Evolutionary conservation across 2,797 vertebrate genomes (phyloP).

Genomic region (Sternarchorhynchus goeldii): DNA sequence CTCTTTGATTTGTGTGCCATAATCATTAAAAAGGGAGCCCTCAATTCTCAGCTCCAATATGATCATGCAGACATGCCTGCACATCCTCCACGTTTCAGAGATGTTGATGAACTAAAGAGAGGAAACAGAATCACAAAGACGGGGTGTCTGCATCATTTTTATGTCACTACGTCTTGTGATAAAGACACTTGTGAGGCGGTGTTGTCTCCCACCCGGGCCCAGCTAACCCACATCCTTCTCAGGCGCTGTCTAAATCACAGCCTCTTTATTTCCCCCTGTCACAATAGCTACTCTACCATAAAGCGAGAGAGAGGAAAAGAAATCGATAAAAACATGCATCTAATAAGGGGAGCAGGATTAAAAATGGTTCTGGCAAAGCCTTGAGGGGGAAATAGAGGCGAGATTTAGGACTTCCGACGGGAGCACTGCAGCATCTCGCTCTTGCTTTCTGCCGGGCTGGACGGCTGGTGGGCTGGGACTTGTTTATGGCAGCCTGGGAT

Average conservation of each 20-base stretch:
- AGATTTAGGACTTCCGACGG: conserved; percentile 56
- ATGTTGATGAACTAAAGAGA: conserved; percentile 63
- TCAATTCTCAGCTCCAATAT: conserved; percentile 68
- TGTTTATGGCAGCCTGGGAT: conserved; percentile 66
- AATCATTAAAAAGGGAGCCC: conserved; percentile 56
- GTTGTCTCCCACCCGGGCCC: conserved; percentile 53
- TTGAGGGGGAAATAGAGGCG: conserved; percentile 50
- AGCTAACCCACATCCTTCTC: conserved; percentile 52
- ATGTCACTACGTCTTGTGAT: conserved; percentile 48
- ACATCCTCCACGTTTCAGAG: conserved; percentile 57
- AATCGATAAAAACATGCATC: conserved; percentile 69
- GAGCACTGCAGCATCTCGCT: conserved; percentile 35
- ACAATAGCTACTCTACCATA: conserved; percentile 56
- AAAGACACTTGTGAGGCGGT: conserved; percentile 59
- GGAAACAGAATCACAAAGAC: conserved; percentile 47
- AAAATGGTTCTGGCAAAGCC: conserved; percentile 63
- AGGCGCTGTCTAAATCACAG: conserved; percentile 59
- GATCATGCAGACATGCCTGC: conserved; percentile 63
- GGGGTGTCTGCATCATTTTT: conserved; percentile 72
- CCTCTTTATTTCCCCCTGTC: conserved; percentile 57
- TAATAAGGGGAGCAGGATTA: conserved; percentile 69
- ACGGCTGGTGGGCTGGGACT: conserved; percentile 53
- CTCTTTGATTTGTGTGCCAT: conserved; percentile 65
- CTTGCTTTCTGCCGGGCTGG: conserved; percentile 44
- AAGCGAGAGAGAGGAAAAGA: conserved; percentile 54